Conservation (phyloP, 2,797 vertebrate genomes). For the Antennarius maculatus region DNA sequence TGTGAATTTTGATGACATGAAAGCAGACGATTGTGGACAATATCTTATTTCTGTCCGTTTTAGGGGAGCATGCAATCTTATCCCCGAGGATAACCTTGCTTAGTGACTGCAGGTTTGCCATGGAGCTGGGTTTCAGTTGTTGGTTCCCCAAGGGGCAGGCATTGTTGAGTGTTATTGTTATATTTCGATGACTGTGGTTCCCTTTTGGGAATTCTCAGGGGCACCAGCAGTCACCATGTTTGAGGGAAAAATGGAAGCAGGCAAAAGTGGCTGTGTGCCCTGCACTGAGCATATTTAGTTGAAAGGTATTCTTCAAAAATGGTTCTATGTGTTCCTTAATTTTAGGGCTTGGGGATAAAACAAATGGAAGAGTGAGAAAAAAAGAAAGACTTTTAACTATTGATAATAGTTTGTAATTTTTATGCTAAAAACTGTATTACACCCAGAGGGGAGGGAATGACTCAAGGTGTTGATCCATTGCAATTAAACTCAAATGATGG, state of each 20-base stretch:
- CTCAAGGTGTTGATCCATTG: slow-evolving; percentile 23
- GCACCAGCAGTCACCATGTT: slow-evolving; percentile 40
- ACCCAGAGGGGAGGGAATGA: slow-evolving; percentile 16
- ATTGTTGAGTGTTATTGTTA: slow-evolving; percentile 53
- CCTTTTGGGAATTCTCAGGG: slow-evolving; percentile 40
- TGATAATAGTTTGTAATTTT: slow-evolving; percentile 42
- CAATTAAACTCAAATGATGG: slow-evolving; percentile 34
- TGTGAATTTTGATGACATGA: slow-evolving; percentile 36
- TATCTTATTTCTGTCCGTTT: slow-evolving; percentile 20
- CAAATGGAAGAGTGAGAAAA: slow-evolving; percentile 12
- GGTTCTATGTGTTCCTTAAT: slow-evolving; percentile 29
- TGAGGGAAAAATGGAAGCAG: slow-evolving; percentile 44
- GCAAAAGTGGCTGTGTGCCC: slow-evolving; percentile 37
- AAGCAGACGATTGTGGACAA: slow-evolving; percentile 4
- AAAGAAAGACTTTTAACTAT: slow-evolving; percentile 6
- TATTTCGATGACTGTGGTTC: slow-evolving; percentile 39
- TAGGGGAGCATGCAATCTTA: background rate
- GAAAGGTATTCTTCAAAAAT: slow-evolving; percentile 49
- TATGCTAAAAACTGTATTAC: slow-evolving; percentile 18
- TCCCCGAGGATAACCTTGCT: slow-evolving; percentile 39
- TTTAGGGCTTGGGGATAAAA: slow-evolving; percentile 5
- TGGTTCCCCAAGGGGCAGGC: slow-evolving; percentile 57
- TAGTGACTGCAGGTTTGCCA: slow-evolving; percentile 49
- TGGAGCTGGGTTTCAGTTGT: slow-evolving; percentile 59
- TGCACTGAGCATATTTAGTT: slow-evolving; percentile 54